Percentiles rank a stretch among this genome's conserved stretches.
Conservation (phyloP, 2,797 vertebrate genomes). For the Amazona finschi region DNA sequence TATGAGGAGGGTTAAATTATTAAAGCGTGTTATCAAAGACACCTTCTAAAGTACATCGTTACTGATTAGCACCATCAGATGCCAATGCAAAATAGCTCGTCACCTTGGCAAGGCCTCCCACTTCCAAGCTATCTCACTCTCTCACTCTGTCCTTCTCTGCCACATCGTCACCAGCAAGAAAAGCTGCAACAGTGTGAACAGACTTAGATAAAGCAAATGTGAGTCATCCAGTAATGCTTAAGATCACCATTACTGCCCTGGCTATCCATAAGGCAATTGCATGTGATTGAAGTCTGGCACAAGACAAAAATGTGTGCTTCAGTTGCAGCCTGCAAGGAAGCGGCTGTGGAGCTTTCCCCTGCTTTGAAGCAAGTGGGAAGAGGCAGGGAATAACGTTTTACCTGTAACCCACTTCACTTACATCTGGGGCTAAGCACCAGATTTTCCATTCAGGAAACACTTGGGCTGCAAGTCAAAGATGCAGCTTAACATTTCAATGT, state of each 20-base stretch:
- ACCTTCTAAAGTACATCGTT: conserved; percentile 27
- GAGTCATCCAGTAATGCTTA: conserved; percentile 30
- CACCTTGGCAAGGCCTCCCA: background rate
- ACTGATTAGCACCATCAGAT: conserved; percentile 50
- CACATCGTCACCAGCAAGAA: conserved; percentile 48
- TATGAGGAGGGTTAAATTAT: conserved; percentile 46
- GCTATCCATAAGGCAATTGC: background rate
- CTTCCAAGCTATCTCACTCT: conserved; percentile 28
- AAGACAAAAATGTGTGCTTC: background rate
- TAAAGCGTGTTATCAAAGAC: conserved; percentile 41
- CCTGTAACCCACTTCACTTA: background rate
- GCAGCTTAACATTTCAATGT: background rate
- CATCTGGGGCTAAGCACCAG: background rate
- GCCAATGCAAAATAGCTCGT: background rate
- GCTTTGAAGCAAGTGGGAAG: background rate
- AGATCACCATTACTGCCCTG: conserved; percentile 27
- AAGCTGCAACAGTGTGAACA: conserved; percentile 59
- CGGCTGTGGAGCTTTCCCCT: background rate
- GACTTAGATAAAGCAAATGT: conserved; percentile 27
- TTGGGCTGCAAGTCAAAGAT: background rate
- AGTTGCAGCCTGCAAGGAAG: background rate
- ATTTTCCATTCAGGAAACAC: background rate
- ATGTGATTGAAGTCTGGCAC: background rate
- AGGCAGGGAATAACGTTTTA: background rate
- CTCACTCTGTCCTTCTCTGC: conserved; percentile 20